A percentile compares a stretch with the other conserved stretches of the same genome.
Conservation (phyloP, 2,888 invertebrate species). For the Encarsia formosa region DNA sequence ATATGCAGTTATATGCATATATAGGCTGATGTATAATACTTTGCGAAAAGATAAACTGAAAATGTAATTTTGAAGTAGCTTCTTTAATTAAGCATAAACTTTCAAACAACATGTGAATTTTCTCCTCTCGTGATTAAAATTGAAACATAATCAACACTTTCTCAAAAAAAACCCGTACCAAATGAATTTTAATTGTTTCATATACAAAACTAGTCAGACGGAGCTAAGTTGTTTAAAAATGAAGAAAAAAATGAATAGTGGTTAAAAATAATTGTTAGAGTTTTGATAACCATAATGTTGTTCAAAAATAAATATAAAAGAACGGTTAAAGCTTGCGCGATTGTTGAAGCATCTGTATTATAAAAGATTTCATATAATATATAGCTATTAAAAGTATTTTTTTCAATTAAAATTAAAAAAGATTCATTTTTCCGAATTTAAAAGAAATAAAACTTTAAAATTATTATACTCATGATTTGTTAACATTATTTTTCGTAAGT, state of each 20-base stretch:
- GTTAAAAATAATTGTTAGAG: slow-evolving; percentile 37
- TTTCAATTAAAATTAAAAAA: neutral
- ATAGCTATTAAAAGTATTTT: slow-evolving; percentile 11
- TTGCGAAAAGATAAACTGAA: slow-evolving; percentile 4
- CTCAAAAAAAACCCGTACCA: neutral
- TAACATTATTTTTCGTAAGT: neutral
- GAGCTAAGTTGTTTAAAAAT: slow-evolving; percentile 17
- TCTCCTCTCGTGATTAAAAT: neutral
- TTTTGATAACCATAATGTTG: slow-evolving; percentile 50
- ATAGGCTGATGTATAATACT: slow-evolving; percentile 20
- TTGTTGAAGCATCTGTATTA: slow-evolving; percentile 10
- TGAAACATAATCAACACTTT: neutral
- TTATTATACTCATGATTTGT: neutral
- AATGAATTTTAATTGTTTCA: slow-evolving; percentile 4
- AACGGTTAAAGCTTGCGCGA: slow-evolving; percentile 29
- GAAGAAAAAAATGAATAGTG: slow-evolving; percentile 4
- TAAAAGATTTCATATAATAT: slow-evolving; percentile 10
- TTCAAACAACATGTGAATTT: neutral
- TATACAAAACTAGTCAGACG: slow-evolving; percentile 11
- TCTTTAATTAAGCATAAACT: neutral
- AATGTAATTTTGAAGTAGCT: slow-evolving; percentile 1
- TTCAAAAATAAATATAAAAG: slow-evolving; percentile 42
- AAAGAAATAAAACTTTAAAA: neutral
- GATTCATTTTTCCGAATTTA: neutral
- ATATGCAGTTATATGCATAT: slow-evolving; percentile 21